A percentile compares a stretch with the other conserved stretches of the same genome.
phyloP scores from a whole-genome alignment of 2,888 invertebrate species.

The Fragum fragum region DNA sequence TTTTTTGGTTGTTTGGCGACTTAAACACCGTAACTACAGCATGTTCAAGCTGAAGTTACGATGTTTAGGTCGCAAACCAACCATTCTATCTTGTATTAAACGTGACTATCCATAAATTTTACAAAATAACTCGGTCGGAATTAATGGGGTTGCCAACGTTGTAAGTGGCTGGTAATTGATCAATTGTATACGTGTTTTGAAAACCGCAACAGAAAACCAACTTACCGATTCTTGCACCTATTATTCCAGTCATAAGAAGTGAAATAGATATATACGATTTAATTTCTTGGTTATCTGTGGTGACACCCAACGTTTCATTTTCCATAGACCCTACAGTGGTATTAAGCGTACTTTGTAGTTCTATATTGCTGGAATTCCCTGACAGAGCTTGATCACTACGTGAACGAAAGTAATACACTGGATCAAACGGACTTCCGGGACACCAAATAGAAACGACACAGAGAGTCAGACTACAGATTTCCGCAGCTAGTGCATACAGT shows the following conservation, averaged over 20 bases:
- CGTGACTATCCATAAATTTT: no score
- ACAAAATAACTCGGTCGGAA: no score
- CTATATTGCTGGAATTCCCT: not conserved
- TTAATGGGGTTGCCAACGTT: no score
- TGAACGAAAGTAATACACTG: conserved; percentile 41
- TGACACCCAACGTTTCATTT: not conserved
- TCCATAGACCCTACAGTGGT: not conserved
- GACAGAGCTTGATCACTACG: not conserved
- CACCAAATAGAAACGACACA: conserved; percentile 87
- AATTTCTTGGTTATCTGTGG: not conserved
- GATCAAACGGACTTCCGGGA: conserved; percentile 87
- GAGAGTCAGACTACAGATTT: conserved; percentile 84
- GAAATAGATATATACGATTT: conserved; percentile 65
- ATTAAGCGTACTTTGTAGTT: not conserved
- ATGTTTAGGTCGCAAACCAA: no score
- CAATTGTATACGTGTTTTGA: no score
- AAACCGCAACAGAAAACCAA: no score
- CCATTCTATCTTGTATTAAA: no score
- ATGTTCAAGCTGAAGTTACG: no score
- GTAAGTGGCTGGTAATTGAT: no score
- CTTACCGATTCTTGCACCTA: conserved; percentile 80
- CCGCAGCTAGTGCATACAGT: conserved; percentile 80
- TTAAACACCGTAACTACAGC: no score
- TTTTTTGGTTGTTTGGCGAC: no score
- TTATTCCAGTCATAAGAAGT: conserved; percentile 79